Conservation (phyloP, 2,113 vertebrate species). For the Phylloscopus trochiloides region DNA sequence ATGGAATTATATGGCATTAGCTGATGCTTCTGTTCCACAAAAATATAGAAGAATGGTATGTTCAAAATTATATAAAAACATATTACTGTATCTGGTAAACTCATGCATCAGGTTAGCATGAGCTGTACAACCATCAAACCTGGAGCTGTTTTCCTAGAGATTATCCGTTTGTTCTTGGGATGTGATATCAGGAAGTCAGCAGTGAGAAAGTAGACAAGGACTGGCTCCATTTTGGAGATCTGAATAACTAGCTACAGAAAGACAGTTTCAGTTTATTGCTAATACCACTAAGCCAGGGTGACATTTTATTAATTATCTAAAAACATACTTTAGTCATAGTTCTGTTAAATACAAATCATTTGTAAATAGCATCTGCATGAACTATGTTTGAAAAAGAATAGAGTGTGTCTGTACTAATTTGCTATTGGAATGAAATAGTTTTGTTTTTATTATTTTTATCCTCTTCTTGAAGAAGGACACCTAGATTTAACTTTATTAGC, state of each 20-base stretch:
- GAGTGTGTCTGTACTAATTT: neutral
- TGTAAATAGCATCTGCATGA: neutral
- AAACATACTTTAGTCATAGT: neutral
- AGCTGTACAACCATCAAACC: neutral
- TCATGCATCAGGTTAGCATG: neutral
- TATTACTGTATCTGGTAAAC: neutral
- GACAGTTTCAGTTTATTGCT: neutral
- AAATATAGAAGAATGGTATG: neutral
- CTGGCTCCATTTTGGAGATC: neutral
- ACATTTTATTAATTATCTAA: neutral
- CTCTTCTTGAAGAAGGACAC: neutral
- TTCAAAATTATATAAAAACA: neutral
- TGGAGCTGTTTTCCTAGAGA: neutral
- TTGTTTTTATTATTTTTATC: neutral
- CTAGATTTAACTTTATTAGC: neutral
- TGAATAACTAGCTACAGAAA: neutral
- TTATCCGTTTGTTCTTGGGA: neutral
- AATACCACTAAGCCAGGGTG: neutral
- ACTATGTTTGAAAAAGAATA: neutral
- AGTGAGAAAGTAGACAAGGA: neutral
- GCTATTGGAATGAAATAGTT: neutral
- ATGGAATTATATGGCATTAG: neutral
- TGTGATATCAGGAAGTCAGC: neutral
- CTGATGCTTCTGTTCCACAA: neutral
- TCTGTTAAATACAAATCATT: neutral